Conservation (phyloP, 1,140 invertebrate genomes). For the Hyphantria cunea region DNA sequence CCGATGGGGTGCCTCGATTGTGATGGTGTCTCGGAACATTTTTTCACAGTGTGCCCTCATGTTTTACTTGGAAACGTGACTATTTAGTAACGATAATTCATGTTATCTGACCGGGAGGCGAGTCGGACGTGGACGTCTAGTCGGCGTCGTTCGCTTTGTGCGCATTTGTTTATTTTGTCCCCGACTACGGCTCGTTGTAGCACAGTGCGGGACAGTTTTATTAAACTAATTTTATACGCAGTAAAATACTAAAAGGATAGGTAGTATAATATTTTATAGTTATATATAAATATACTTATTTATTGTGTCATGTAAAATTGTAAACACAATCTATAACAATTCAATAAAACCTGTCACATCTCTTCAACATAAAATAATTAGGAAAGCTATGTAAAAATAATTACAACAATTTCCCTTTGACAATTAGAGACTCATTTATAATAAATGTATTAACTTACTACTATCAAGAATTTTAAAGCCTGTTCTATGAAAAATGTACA, state of each 20-base stretch:
- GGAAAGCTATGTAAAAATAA: no score
- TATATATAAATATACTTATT: background rate
- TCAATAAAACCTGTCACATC: no score
- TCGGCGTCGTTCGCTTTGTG: constrained; percentile 20
- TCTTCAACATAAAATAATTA: no score
- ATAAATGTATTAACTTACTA: no score
- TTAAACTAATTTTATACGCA: constrained; percentile 19
- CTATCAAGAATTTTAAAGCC: no score
- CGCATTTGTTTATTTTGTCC: constrained; percentile 29
- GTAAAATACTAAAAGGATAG: constrained; percentile 8
- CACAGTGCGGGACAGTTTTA: constrained; percentile 20
- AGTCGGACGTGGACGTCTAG: constrained; percentile 41
- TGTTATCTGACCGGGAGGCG: constrained; percentile 54
- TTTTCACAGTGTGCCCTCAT: constrained; percentile 30
- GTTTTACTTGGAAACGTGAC: constrained; percentile 47
- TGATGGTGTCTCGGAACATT: constrained; percentile 30
- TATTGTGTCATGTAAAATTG: background rate
- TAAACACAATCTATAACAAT: no score
- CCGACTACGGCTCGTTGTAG: constrained; percentile 12
- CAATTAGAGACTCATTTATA: no score
- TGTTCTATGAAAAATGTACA: no score
- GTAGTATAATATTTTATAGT: background rate
- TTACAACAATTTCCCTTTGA: no score
- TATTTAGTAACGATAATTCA: constrained; percentile 57
- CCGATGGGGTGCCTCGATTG: constrained; percentile 40